Conservation (phyloP, 2,113 vertebrate genomes). For the Chamaetylas fuelleborni region DNA sequence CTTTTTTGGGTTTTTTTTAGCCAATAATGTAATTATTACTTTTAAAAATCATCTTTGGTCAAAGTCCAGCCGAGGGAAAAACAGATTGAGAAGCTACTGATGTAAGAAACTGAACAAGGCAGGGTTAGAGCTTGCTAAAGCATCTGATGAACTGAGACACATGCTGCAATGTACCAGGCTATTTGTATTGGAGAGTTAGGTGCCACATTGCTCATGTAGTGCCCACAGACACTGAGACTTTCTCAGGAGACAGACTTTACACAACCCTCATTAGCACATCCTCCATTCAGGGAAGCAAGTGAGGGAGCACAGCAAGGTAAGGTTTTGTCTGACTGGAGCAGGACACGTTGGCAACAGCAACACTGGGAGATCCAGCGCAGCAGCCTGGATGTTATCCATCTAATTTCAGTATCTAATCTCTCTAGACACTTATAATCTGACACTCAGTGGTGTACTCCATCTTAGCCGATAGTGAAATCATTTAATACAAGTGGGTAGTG, state of each 20-base stretch:
- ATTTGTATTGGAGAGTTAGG: neutral
- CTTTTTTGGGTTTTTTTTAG: neutral
- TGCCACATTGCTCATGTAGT: neutral
- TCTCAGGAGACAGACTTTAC: neutral
- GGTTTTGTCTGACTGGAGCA: neutral
- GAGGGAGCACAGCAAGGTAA: neutral
- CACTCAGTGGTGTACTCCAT: conserved; percentile 48
- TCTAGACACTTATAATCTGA: conserved; percentile 59
- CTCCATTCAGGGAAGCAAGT: neutral
- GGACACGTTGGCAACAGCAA: neutral
- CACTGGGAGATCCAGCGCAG: neutral
- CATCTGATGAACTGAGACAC: neutral
- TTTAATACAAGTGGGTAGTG: conserved; percentile 59
- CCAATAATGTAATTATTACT: neutral
- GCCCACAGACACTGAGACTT: neutral
- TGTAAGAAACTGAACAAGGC: neutral
- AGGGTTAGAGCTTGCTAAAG: neutral
- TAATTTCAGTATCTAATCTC: conserved; percentile 64
- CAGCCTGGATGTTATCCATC: conserved; percentile 45
- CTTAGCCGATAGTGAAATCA: conserved; percentile 61
- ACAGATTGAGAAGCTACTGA: neutral
- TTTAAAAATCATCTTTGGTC: neutral
- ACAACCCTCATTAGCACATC: neutral
- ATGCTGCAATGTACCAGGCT: neutral
- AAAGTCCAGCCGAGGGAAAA: neutral